Base-by-base conservation (phyloP, 2,113 vertebrate species). In the Arenaria interpres region DNA sequence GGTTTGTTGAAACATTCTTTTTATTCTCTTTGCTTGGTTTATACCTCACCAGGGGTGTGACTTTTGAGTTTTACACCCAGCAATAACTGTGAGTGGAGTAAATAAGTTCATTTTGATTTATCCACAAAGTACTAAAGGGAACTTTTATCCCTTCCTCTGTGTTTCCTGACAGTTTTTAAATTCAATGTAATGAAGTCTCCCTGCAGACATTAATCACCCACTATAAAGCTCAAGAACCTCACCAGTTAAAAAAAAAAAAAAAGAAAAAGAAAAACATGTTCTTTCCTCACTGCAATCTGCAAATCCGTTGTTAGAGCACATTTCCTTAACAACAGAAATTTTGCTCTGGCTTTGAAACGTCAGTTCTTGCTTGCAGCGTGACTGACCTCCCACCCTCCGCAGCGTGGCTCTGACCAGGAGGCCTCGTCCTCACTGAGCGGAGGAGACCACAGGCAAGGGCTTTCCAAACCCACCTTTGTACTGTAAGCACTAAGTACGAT, bases 291-390 rank as follows among this genome's bases (percentile, higher is more conserved):
- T 93, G 88, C 13, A 2, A 30, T 96, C 72, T 93, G 89, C 83
- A 86, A 45, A 77, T 90, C 64, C 0, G n/a, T 92, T 84, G 69
- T 94, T 90, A 73, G 67, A 88, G 78, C 62, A 57, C 79, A 60
- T 93, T 94, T 95, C 83, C 90, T 90, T 92, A 95, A 89, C 83
- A 80, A 86, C 92, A 94, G 48, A 67, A 87, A 48, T 86, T 66
- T 86, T 80, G 20, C 75, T 87, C 24, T 60, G 86, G 27, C 79
- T 92, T 87, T 86, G 79, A 94, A 75, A 90, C 0, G 17, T 84
- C 79, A 72, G 78, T 90, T 89, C 89, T 94, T 74, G 51, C 90
- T 93, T 95, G 85, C 88, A 93, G 73, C 14, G 12, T 92, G 88
- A 87, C 93, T 90, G 89, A 75, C 54, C 71, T 89, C 90, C 83